Percentiles rank a stretch among this genome's conserved stretches.
phyloP scores from a whole-genome alignment of 2,888 invertebrate species.

The Erebia ligea region DNA sequence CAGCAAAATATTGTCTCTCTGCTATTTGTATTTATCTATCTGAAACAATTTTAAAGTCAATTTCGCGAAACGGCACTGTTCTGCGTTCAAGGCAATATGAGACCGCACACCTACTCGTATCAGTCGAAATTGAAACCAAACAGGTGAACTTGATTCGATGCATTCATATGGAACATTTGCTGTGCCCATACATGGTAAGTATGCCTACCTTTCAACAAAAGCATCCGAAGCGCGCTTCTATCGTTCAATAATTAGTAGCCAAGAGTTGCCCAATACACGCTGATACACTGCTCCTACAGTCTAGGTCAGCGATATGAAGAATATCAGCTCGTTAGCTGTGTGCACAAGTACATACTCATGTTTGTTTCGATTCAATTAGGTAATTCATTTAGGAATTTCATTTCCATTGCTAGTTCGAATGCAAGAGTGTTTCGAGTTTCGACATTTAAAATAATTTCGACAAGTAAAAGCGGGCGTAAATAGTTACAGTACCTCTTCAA shows the following conservation, averaged over 20 bases:
- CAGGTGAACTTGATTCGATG: slow-evolving; percentile 29
- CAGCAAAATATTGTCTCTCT: no score
- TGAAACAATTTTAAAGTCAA: not conserved
- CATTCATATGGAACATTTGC: slow-evolving; percentile 33
- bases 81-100: slow-evolving; percentile 18
- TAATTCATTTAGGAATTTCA: no score
- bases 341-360: not conserved
- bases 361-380: no score
- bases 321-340: not conserved
- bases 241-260: slow-evolving; percentile 37
- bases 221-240: slow-evolving; percentile 23
- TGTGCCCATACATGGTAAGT: slow-evolving; percentile 10
- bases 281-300: not conserved
- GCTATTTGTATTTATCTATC: no score
- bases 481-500: no score
- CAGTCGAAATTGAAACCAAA: slow-evolving; percentile 32
- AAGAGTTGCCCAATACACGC: not conserved
- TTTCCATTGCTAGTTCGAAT: no score
- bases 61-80: not conserved
- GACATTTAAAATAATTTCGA: no score
- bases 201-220: slow-evolving; percentile 22
- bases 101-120: slow-evolving; percentile 20
- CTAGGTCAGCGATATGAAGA: slow-evolving; percentile 5
- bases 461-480: no score
- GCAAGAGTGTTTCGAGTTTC: no score